Base-by-base conservation (phyloP, 2,113 vertebrate species). In the Daphoenositta chrysoptera region DNA sequence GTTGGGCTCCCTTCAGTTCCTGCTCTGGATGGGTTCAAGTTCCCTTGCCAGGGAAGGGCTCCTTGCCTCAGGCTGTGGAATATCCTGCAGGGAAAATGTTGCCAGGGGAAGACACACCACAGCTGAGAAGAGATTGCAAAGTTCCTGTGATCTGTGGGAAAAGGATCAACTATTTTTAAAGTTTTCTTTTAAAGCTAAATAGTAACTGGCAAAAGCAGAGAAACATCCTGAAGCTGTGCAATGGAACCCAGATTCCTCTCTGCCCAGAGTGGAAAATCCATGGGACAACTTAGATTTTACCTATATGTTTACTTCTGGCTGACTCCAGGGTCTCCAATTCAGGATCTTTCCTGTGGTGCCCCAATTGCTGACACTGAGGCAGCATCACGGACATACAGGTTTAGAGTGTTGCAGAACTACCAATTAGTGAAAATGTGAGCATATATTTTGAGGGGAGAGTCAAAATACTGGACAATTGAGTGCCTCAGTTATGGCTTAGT, bases 371-470 rank as follows among this genome's bases (percentile, higher is more conserved):
- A 8, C 18, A 2, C 23, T 27, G 23, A 33, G 26, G 8, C 48
- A 83, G 22, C 31, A 26, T 27, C 42, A 42, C 7, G 2, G 13
- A 7, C 1, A 1, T 21, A 26, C 13, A 33, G 47, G 11, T 30
- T 68, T 73, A 35, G 30, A 58, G 71, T 47, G 51, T 47, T 44
- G 15, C 21, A 66, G 51, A 54, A 19, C 28, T 30, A 48, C 2
- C 48, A 60, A 3, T 37, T 44, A 57, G 21, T 23, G 33, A 56
- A 81, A 77, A 61, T 30, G 19, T 15, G 33, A 89, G 33, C 12
- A 35, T 24, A 63, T 33, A 13, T 35, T 68, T 24, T 4, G 1
- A 0, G 4, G 16, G 0, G 4, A 3, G 3, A 21, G 11, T 64
- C 15, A 56, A 53, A 86, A 37, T 37, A 22, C 5, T 57, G 14